Evolutionary conservation across 2,113 vertebrate genomes (phyloP), one percentile per base, ranked within the genome.

Genomic region (Clarias macrocephalus): DNA sequence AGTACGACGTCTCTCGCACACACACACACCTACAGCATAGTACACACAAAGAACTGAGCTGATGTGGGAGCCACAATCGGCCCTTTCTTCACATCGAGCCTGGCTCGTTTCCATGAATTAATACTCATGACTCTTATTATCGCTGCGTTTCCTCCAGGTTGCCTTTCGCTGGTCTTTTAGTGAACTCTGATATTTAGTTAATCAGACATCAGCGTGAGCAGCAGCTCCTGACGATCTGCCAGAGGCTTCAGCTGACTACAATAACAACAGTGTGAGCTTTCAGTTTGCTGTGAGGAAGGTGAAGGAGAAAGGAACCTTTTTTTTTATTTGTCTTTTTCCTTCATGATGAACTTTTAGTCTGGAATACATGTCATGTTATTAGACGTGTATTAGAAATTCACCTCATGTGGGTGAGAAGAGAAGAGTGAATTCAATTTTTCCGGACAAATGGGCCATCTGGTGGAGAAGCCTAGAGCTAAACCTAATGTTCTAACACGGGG

Each of bases 131-230:
- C 90, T 94, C 85, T 84, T 90, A 89, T 94, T 94, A 93, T 89
- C 86, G 88, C 91, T 89, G 91, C 84, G 91, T 89, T 91, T 92
- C 92, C 90, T 92, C 85, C 11, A 86, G 90, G 90, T 90, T 90
- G 91, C 57, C 91, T 93, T 93, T 91, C 88, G 91, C 91, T 93
- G 92, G 92, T 91, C 91, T 90, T 89, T 84, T 91, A 89, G 83
- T 93, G 90, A 94, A 93, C 92, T 90, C 90, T 92, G 91, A 93
- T 94, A 93, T 94, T 94, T 92, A 91, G 90, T 92, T 81, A 92
- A 94, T 91, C 88, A 91, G 88, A 89, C 57, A 85, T 88, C 84
- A 85, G 76, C 48, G 42, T 75, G 72, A 86, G 76, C 73, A 85
- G 85, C 85, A 82, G 83, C 65, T 86, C 70, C 70, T 77, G 81